Percentiles rank a stretch among this genome's conserved stretches.
Conservation (phyloP, 2,797 vertebrate genomes). For the Linurgus olivaceus region DNA sequence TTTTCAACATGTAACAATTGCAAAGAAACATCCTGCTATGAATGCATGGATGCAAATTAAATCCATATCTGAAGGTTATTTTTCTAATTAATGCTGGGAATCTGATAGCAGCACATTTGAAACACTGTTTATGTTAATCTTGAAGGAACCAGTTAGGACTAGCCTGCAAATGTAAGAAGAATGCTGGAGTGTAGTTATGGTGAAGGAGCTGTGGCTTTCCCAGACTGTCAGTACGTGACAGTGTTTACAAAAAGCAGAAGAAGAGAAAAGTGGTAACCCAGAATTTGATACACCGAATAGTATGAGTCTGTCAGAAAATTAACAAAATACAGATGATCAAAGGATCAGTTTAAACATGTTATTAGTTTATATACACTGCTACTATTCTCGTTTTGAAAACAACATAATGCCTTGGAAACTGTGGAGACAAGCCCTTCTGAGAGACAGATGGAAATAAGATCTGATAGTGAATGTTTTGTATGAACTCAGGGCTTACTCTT, state of each 20-base stretch:
- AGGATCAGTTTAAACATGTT: background rate
- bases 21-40: background rate
- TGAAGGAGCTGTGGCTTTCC: background rate
- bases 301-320: background rate
- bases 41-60: slow-evolving; percentile 34
- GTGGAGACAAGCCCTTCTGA: background rate
- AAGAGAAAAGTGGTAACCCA: background rate
- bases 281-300: background rate
- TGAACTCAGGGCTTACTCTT: background rate
- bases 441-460: background rate
- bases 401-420: background rate
- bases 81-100: slow-evolving; percentile 35
- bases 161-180: background rate
- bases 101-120: slow-evolving; percentile 15
- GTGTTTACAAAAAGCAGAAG: background rate
- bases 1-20: background rate
- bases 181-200: background rate
- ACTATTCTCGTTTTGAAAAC: background rate
- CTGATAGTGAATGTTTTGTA: background rate
- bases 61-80: slow-evolving; percentile 18
- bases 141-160: slow-evolving; percentile 27
- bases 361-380: background rate
- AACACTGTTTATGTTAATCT: slow-evolving; percentile 19
- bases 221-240: background rate
- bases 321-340: background rate